Base-by-base conservation (phyloP, 2,797 vertebrate species). In the Salarias fasciatus region DNA sequence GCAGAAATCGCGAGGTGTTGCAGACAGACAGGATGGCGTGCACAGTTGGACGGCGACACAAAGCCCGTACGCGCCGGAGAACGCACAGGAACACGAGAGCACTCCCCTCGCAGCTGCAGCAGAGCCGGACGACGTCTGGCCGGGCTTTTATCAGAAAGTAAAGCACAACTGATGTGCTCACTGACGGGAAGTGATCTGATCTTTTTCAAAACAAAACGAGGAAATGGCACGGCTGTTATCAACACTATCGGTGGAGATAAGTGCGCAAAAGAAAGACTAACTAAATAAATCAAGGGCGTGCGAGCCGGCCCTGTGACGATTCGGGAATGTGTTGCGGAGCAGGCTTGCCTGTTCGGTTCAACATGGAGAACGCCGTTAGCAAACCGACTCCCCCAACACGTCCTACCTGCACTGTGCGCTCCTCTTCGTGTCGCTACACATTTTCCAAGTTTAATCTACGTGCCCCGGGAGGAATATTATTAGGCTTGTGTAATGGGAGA, bases 401-500 rank as follows among this genome's bases (percentile, higher is more conserved):
- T 3, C 35, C 35, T 38, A 43, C 41, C 41, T 18, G 41, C 41
- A 8, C 14, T 11, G 36, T 2, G n/a, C 36, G 11, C 24, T 18
- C 3, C 51, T 47, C 18, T 42, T 45, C 42, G 1, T 57, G 50
- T 62, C 59, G 6, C 63, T 37, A 6, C 56, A 13, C 51, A 58
- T 5, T 3, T 60, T 45, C 11, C 48, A 8, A 57, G 49, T 38
- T 51, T 47, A 30, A 53, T 46, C 52, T 5, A 8, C 9, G 42
- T 35, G 37, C 49, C 55, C 55, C 8, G 30, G 47, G 55, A 51
- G 44, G 40, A 58, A 74, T 41, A 45, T 63, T 57, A 56, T 51
- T 30, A 37, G 31, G 8, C 65, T 84, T 83, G 75, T 72, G 69
- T 74, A 82, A 79, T 3, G 15, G 61, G 60, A 68, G 49, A 46